These are phyloP conservation scores for Trichomalopsis sarcophagae DNA, from an alignment of 1,140 invertebrate genomes.

Conservation along the genomic window DNA sequence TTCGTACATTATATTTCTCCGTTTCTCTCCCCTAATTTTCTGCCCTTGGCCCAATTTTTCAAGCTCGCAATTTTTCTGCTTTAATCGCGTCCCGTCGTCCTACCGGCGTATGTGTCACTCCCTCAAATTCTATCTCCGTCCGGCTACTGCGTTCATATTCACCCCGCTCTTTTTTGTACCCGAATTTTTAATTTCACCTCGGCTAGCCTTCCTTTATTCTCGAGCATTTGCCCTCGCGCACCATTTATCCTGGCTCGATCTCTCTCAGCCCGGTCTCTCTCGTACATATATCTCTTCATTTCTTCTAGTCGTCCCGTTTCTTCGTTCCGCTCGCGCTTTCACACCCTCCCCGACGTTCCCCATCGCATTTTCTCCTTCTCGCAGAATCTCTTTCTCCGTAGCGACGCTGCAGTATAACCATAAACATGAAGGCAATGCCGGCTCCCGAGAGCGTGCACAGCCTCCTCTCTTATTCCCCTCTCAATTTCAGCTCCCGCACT, in stretches of 20 bases:
- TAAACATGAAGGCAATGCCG: conserved; percentile 7
- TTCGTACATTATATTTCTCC: neutral
- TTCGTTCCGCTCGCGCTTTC: conserved; percentile 2
- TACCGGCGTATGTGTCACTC: neutral
- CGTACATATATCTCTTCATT: conserved; percentile 5
- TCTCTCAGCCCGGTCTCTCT: neutral
- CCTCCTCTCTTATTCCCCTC: neutral
- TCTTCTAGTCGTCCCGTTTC: neutral
- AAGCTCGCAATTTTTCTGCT: neutral
- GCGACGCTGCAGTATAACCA: neutral
- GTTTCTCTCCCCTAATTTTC: neutral
- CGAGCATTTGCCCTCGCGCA: neutral
- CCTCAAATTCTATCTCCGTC: neutral
- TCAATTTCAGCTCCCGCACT: neutral
- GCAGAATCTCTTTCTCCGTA: neutral
- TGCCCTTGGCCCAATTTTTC: neutral
- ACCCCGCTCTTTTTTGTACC: neutral
- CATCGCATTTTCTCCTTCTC: conserved; percentile 3
- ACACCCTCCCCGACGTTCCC: conserved; percentile 6
- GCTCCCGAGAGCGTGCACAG: neutral
- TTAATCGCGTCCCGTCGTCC: neutral
- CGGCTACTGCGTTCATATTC: neutral
- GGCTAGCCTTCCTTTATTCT: neutral
- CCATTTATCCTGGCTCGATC: neutral
- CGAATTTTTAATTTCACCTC: neutral